These are phyloP conservation scores for Hydrolagus affinis DNA, from an alignment of 2,113 vertebrate genomes.

Conservation along the genomic window DNA sequence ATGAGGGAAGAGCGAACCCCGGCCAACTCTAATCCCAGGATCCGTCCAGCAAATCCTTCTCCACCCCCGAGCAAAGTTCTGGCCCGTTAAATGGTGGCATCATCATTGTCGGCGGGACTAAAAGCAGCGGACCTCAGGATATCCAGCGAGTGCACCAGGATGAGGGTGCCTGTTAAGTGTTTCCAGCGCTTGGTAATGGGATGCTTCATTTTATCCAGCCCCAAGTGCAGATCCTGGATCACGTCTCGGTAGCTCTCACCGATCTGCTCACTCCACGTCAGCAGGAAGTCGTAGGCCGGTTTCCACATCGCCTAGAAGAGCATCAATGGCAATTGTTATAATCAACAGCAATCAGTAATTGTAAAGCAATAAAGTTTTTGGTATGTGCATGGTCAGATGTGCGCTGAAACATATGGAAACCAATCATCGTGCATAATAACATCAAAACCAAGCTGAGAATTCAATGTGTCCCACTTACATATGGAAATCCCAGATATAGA, in stretches of 20 bases:
- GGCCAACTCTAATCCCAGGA: background rate
- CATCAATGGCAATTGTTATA: background rate
- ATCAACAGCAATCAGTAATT: no score
- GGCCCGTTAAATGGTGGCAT: slow-evolving; percentile 70
- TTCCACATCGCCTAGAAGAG: slow-evolving; percentile 90
- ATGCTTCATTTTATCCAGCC: slow-evolving; percentile 90
- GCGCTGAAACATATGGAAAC: no score
- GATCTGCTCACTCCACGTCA: slow-evolving; percentile 90
- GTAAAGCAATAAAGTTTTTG: no score
- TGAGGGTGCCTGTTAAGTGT: slow-evolving; percentile 87
- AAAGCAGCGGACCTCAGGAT: slow-evolving; percentile 81
- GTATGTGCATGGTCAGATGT: no score
- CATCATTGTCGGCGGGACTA: slow-evolving; percentile 67
- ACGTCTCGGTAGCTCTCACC: slow-evolving; percentile 94
- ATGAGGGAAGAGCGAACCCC: no score
- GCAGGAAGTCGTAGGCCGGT: slow-evolving; percentile 86
- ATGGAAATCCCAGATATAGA: no score
- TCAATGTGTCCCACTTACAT: no score
- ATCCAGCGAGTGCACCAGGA: slow-evolving; percentile 88
- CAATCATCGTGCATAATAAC: no score
- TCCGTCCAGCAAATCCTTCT: background rate
- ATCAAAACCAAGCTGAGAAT: no score
- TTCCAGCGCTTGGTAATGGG: slow-evolving; percentile 96
- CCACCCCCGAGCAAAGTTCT: background rate
- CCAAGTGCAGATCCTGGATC: slow-evolving; percentile 87